Evolutionary conservation across 2,888 invertebrate genomes (phyloP), one percentile per base, ranked within the genome.

Genomic region (Oxycera nigricornis): DNA sequence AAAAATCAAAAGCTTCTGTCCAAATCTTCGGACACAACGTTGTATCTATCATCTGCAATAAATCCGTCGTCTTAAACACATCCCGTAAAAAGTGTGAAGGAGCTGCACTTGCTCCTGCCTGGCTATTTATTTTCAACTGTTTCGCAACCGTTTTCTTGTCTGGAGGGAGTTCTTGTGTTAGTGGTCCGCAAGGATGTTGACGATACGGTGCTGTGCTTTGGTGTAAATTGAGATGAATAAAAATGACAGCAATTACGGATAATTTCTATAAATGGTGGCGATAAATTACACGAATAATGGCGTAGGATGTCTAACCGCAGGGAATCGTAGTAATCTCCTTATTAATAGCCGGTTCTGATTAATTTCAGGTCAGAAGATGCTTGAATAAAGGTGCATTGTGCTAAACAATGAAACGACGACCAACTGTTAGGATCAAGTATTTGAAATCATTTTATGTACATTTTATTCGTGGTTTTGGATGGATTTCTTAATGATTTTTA

Each of bases 201-300:
- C 39, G 65, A 41, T 31, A 28, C 50, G 30, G 46, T n/a, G 62
- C 65, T 57, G 35, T 39, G 70, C 55, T 68, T 26, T 59, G 30
- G 68, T 59, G 73, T 57, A 76, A 76, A 76, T 76, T 76, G 74
- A 76, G 76, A 76, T 76, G 76, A 68, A 76, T 74, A 76, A 76
- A 76, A 76, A 76, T 76, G 76, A 76, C 76, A 74, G 74, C 76
- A 76, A 74, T 76, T 76, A 76, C 72, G 74, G 76, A 76, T 76
- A 76, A 76, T 76, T 76, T 76, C 76, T 76, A 76, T 74, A 76
- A 76, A 76, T 76, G 76, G 74, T 26, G 50, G 28, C 74, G 65
- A 76, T 76, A 76, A 76, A 76, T 76, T 68, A 73, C 68, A 39
- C 61, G 26, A 59, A 65, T 76, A 76, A 76, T 76, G 76, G 72